Evolutionary conservation across 2,888 invertebrate genomes (phyloP), one percentile per base, ranked within the genome.

Genomic region (Tenthredo mesomela): DNA sequence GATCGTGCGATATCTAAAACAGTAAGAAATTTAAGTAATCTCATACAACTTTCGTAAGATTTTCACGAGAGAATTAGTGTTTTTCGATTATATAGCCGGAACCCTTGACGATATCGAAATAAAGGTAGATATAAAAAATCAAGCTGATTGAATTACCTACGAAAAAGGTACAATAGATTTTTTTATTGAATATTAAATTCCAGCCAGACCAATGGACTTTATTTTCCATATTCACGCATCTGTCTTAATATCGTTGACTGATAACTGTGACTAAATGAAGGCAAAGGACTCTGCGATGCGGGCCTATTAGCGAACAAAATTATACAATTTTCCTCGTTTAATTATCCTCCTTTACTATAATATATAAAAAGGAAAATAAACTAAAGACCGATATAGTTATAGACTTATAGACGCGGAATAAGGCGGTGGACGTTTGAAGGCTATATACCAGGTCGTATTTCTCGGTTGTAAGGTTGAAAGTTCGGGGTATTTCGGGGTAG

Each of bases 401-500:
- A 61, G 10, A 54, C n/a, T n/a, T 54, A 50, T n/a, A n/a, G n/a
- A 7, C 0, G 3, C 12, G 61, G 25, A 25, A 10, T 25, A 61
- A 61, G 61, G 25, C 12, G n/a, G n/a, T 12, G 25, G 21, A 61
- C 61, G 61, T 25, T 61, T 12, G 61, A 61, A 61, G 61, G 61
- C 61, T 61, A 25, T 25, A 61, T 3, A 61, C 21, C 10, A 25
- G 61, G 67, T 33, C 67, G 67, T 67, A 12, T 33, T 25, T 33
- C n/a, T 37, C 40, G 21, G 12, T n/a, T 25, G 21, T 29, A 18
- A 18, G 54, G 50, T n/a, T 29, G 54, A 77, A 77, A 77, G 18
- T 77, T 77, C 54, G 77, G 77, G 33, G 29, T 77, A 40, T 77
- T 50, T 77, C 5, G 77, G 77, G 75, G 67, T 33, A 33, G 54